phyloP scores from a whole-genome alignment of 1,140 invertebrate genomes.

The Drosophila arizonae region DNA sequence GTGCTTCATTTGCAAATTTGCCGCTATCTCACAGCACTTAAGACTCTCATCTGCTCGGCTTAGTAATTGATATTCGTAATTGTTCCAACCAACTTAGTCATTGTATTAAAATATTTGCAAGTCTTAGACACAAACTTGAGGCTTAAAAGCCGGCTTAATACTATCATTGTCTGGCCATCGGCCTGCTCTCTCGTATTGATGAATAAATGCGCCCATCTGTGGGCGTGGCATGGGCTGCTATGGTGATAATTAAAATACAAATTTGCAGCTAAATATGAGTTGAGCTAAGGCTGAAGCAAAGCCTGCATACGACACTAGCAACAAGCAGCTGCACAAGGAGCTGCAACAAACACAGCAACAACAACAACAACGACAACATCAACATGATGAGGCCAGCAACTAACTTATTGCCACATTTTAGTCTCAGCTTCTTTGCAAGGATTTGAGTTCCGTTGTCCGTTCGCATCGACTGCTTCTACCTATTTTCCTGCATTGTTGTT shows the following conservation, averaged over 20 bases:
- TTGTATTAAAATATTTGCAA: conserved; percentile 63
- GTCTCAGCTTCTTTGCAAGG: conserved; percentile 37
- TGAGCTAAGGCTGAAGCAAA: not conserved
- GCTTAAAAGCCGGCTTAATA: conserved; percentile 45
- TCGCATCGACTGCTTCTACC: not conserved
- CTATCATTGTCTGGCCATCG: not conserved
- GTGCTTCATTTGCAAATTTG: not conserved
- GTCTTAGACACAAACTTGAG: conserved; percentile 54
- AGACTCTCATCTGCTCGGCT: too few relatives aligned
- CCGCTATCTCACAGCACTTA: not conserved
- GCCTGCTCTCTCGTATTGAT: conserved; percentile 14
- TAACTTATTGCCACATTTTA: conserved; percentile 49
- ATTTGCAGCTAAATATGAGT: conserved; percentile 11
- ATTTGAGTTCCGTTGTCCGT: conserved; percentile 17
- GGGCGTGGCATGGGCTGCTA: conserved; percentile 16
- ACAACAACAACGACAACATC: not conserved
- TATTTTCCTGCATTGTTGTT: not conserved
- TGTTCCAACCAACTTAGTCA: conserved; percentile 13
- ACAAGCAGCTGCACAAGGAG: too few relatives aligned
- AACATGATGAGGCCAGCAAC: not conserved
- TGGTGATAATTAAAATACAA: conserved; percentile 34
- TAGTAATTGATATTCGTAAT: not conserved
- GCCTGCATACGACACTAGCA: not conserved
- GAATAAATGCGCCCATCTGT: conserved; percentile 2
- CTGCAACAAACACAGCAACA: too few relatives aligned